Evolutionary conservation across 2,797 vertebrate genomes (phyloP).

Genomic region (Aselliscus stoliczkanus): DNA sequence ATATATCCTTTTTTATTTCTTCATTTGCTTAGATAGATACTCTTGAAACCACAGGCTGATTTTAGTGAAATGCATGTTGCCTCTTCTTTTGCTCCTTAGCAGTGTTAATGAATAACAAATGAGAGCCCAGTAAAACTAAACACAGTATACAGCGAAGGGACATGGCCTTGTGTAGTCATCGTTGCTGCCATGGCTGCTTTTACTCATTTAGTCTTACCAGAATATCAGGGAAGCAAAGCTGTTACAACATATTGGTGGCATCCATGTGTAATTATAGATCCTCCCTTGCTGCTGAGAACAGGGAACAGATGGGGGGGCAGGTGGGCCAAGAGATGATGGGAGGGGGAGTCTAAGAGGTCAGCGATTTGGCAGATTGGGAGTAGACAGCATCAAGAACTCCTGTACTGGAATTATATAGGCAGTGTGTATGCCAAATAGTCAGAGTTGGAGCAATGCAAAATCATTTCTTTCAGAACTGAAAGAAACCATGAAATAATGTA

Average conservation of each 20-base stretch:
- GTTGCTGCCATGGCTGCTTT: neutral
- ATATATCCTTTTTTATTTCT: neutral
- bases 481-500: neutral
- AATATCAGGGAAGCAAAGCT: constrained; percentile 4
- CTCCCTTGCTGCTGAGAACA: neutral
- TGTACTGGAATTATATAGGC: neutral
- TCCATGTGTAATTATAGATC: constrained; percentile 50
- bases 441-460: neutral
- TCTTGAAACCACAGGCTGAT: constrained; percentile 17
- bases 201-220: neutral
- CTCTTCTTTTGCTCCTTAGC: neutral
- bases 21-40: neutral
- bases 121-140: neutral
- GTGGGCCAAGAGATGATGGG: neutral
- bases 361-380: constrained; percentile 12
- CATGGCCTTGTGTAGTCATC: neutral
- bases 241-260: constrained; percentile 48
- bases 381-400: neutral
- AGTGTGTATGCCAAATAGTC: neutral
- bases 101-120: neutral
- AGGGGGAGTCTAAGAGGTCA: constrained; percentile 28
- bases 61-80: neutral
- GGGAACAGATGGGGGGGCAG: constrained; percentile 24
- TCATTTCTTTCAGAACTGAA: constrained; percentile 27
- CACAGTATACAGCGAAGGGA: neutral